phyloP scores from a whole-genome alignment of 2,888 invertebrate genomes.

The Selenia dentaria region DNA sequence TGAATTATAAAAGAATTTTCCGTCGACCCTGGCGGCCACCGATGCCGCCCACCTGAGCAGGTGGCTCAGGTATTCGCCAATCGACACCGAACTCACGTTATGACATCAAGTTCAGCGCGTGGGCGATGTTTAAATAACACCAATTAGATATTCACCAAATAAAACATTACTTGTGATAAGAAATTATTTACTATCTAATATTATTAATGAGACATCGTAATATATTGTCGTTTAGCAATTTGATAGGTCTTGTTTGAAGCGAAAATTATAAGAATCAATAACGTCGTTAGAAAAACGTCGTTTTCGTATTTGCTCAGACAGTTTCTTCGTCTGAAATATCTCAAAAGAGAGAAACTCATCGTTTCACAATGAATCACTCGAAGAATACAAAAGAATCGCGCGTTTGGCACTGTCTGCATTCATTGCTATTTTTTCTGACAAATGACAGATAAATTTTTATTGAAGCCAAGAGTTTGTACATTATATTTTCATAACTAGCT shows the following conservation, averaged over 20 bases:
- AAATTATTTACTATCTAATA: no score
- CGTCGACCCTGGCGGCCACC: constrained; percentile 56
- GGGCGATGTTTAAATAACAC: constrained; percentile 51
- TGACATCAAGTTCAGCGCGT: constrained; percentile 52
- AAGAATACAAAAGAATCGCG: constrained; percentile 62
- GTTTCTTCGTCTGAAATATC: constrained; percentile 36
- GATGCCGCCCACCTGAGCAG: constrained; percentile 71
- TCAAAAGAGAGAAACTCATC: constrained; percentile 38
- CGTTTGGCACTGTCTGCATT: constrained; percentile 65
- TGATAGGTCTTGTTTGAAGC: constrained; percentile 20
- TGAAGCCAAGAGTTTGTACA: constrained; percentile 57
- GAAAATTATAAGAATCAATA: constrained; percentile 27
- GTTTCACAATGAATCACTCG: constrained; percentile 54
- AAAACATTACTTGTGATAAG: constrained; percentile 30
- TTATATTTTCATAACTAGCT: constrained; percentile 37
- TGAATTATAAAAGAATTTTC: constrained; percentile 50
- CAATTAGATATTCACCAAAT: no score
- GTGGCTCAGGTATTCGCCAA: constrained; percentile 63
- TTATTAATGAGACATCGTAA: no score
- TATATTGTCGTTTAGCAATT: no score
- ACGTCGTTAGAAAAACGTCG: constrained; percentile 19
- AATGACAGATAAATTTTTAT: constrained; percentile 74
- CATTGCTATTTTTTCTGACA: constrained; percentile 59
- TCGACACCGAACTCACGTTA: constrained; percentile 46
- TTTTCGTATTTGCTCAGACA: constrained; percentile 24